Evolutionary conservation across 2,797 vertebrate species (phyloP).

Genomic region (Hafferia zeledoni): DNA sequence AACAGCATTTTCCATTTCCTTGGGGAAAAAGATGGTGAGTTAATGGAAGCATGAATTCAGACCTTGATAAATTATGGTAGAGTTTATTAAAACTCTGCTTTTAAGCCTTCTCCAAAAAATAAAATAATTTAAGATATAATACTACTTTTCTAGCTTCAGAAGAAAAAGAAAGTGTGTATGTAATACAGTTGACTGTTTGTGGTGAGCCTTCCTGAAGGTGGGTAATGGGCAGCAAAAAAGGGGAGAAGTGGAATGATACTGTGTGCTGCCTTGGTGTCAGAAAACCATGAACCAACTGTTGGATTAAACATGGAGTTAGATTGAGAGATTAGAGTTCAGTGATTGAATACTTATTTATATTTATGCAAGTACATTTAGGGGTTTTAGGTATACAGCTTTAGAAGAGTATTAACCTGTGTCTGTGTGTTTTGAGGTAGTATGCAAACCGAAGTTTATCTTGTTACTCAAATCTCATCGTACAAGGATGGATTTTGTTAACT

Average conservation of each 20-base stretch:
- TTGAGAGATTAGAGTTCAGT: background rate
- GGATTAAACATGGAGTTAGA: background rate
- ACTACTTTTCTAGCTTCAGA: background rate
- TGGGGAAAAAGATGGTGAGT: background rate
- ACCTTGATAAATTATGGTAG: background rate
- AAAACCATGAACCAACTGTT: background rate
- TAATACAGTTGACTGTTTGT: background rate
- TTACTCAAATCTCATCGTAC: background rate
- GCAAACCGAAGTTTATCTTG: background rate
- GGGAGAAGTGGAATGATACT: background rate
- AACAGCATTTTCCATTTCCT: background rate
- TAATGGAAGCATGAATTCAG: background rate
- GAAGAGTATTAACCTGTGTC: background rate
- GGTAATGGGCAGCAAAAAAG: background rate
- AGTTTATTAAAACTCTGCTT: background rate
- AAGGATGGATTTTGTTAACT: slow-evolving; percentile 35
- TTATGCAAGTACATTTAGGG: background rate
- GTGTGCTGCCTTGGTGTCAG: background rate
- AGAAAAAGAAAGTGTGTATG: background rate
- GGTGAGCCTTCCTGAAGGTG: background rate
- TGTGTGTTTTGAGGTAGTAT: background rate
- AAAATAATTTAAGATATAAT: background rate
- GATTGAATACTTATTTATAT: background rate
- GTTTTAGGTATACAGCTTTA: background rate
- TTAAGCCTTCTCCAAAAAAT: background rate